Evolutionary conservation across 2,888 invertebrate species (phyloP).

Genomic region (Hecatera dysodea): DNA sequence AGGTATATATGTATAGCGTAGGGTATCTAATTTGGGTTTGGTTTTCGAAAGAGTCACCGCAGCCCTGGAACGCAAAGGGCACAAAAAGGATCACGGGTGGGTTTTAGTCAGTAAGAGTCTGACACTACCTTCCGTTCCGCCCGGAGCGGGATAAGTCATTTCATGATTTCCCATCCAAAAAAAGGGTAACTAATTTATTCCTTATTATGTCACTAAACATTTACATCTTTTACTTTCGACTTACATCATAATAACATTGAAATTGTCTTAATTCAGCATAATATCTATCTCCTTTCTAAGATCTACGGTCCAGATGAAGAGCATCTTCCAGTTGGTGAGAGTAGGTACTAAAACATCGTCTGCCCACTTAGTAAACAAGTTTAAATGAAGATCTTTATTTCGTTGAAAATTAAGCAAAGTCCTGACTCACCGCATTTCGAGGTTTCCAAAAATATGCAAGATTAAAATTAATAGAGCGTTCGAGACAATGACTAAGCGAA

Average conservation of each 20-base stretch:
- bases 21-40: too few species aligned
- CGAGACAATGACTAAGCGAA: conserved; percentile 47
- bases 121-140: too few species aligned
- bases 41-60: too few species aligned
- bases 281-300: background rate
- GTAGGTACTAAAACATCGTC: conserved; percentile 46
- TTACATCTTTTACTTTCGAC: too few species aligned
- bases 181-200: too few species aligned
- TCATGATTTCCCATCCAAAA: too few species aligned
- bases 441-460: conserved; percentile 44
- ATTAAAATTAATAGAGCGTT: conserved; percentile 50
- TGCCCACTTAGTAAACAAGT: conserved; percentile 45
- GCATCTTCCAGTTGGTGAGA: conserved; percentile 19
- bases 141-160: too few species aligned
- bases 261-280: background rate
- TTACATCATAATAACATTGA: background rate
- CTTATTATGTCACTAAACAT: too few species aligned
- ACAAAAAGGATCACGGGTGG: too few species aligned
- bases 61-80: too few species aligned
- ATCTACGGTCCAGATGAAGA: conserved; percentile 8
- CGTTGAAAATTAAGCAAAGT: conserved; percentile 31
- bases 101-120: too few species aligned
- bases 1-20: too few species aligned
- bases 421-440: conserved; percentile 42
- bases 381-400: conserved; percentile 50